Evolutionary conservation across 2,113 vertebrate species (phyloP), one percentile per base, ranked within the genome.

Genomic region (Diadophis punctatus): DNA sequence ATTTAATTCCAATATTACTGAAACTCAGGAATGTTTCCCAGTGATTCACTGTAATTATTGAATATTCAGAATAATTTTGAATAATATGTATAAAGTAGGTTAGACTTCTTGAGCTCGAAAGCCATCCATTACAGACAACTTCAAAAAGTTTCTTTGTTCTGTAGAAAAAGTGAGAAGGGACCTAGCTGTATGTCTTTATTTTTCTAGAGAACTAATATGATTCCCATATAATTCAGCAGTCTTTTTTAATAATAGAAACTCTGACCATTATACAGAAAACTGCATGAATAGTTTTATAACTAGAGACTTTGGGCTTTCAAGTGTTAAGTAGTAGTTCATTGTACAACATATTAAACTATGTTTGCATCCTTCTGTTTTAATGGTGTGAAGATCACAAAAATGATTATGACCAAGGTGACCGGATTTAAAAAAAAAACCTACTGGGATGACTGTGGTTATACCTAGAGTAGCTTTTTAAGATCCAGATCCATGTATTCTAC

Each of bases 91-190:
- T 90, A 52, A 11, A 87, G 60, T 48, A 43, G 18, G 39, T 30
- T 48, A 48, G 18, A 30, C 43, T 8, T 84, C 25, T 18, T 49
- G 56, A 63, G 16, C 49, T 92, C 14, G 63, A 48, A 88, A 52
- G 8, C 10, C 34, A 74, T 11, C 27, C 7, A 63, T 56, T 80
- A 56, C 34, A 58, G 80, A 25, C 9, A 27, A 43, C 55, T 20
- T 93, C 86, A 93, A 80, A 93, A 91, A 95, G 92, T 91, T 85
- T 12, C 85, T 91, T 51, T 84, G 95, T 23, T 52, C 53, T 48
- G 92, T 3, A 80, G 7, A 56, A 56, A 55, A 86, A 53, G 16
- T 86, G 94, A 85, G 84, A 39, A 63, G 34, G n/a, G 23, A n/a
- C 12, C 12, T 49, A 49, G 2, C 80, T 4, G 86, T 6, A 34